These are phyloP conservation scores for Neosilurus mollespiculum DNA, from an alignment of 2,797 vertebrate species.

Conservation along the genomic window DNA sequence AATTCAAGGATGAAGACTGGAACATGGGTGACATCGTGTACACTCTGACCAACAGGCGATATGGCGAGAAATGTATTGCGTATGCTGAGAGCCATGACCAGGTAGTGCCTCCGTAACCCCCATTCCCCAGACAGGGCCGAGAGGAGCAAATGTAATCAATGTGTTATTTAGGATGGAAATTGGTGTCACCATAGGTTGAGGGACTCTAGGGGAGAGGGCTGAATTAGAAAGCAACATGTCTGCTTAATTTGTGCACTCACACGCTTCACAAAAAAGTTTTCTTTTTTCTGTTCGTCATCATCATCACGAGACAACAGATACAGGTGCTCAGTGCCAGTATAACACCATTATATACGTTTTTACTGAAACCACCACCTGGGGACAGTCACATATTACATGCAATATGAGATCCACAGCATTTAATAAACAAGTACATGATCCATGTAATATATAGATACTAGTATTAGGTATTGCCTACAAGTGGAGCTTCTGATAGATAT, in stretches of 20 bases:
- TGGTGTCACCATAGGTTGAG: slow-evolving; percentile 52
- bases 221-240: slow-evolving; percentile 54
- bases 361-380: background rate
- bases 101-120: slow-evolving; percentile 66
- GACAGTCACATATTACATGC: background rate
- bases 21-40: slow-evolving; percentile 87
- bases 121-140: slow-evolving; percentile 24
- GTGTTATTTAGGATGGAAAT: slow-evolving; percentile 52
- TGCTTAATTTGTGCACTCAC: slow-evolving; percentile 43
- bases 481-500: too few species aligned
- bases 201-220: slow-evolving; percentile 38
- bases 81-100: slow-evolving; percentile 99
- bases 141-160: slow-evolving; percentile 54
- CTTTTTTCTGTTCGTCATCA: background rate
- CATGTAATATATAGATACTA: too few species aligned
- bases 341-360: background rate
- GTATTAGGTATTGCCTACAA: too few species aligned
- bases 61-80: slow-evolving; percentile 90
- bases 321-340: background rate
- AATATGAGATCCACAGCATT: background rate
- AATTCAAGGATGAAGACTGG: slow-evolving; percentile 96
- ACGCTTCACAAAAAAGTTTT: background rate
- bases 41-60: slow-evolving; percentile 88
- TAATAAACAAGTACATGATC: background rate
- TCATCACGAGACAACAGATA: background rate